These are phyloP conservation scores for Morus bassanus DNA, from an alignment of 2,797 vertebrate genomes.

Conservation along the genomic window DNA sequence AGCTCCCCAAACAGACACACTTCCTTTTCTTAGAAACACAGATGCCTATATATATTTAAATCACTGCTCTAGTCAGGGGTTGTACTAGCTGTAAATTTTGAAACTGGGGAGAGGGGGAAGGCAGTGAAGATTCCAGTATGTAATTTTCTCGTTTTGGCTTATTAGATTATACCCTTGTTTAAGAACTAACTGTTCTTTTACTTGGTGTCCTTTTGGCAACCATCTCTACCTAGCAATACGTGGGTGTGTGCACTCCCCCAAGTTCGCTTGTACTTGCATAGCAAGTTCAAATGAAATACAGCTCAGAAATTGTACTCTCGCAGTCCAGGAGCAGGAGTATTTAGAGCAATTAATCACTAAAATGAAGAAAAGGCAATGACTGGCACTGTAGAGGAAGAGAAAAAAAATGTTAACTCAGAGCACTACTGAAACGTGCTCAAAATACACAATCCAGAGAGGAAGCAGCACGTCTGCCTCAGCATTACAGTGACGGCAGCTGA, in stretches of 20 bases:
- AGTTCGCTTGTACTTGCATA: slow-evolving; percentile 47
- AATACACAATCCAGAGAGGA: slow-evolving; percentile 45
- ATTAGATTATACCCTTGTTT: slow-evolving; percentile 71
- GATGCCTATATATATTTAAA: slow-evolving; percentile 63
- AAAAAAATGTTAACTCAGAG: slow-evolving; percentile 59
- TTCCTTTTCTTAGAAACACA: slow-evolving; percentile 62
- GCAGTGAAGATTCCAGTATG: slow-evolving; percentile 50
- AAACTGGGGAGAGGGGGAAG: not conserved
- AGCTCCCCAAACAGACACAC: slow-evolving; percentile 58
- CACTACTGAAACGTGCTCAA: slow-evolving; percentile 68
- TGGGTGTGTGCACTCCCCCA: slow-evolving; percentile 65
- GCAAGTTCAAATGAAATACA: slow-evolving; percentile 62
- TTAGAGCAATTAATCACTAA: slow-evolving; percentile 78
- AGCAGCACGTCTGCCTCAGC: not conserved
- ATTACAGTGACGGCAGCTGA: not conserved
- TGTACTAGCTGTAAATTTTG: slow-evolving; percentile 44
- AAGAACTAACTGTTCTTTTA: slow-evolving; percentile 72
- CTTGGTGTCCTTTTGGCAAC: slow-evolving; percentile 67
- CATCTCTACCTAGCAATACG: slow-evolving; percentile 64
- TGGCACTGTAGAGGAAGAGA: slow-evolving; percentile 61
- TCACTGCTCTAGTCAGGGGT: slow-evolving; percentile 44
- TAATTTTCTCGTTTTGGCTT: slow-evolving; percentile 56
- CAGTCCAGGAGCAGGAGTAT: slow-evolving; percentile 65
- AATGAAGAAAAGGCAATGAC: slow-evolving; percentile 71
- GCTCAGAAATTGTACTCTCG: slow-evolving; percentile 42